Base-by-base conservation (phyloP, 1,140 invertebrate genomes). In the Penaeus japonicus region DNA sequence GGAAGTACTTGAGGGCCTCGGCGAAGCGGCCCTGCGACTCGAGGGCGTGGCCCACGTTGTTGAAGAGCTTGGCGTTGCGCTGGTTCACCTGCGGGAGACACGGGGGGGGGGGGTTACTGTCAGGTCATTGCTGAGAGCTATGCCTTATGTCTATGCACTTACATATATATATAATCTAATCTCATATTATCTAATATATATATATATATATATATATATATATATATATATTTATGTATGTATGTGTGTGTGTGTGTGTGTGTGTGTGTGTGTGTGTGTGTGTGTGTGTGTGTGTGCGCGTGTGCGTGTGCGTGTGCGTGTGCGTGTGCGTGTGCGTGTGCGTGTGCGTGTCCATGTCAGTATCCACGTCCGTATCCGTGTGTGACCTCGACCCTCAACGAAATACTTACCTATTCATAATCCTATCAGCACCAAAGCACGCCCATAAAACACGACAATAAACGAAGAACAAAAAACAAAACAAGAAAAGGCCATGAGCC, bases 31-130 rank as follows among this genome's bases (percentile, higher is more conserved):
- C 95, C 91, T 97, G 95, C 80, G 96, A 96, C 93, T 99, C 98
- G 75, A 99, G 93, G 0, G 98, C 97, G 92, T 99, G 97, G 0
- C 98, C 98, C 1, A 99, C 97, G 93, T 99, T 99, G 93, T 99
- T 99, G 93, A 97, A 99, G 2, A 99, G 93, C 93, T 99, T 99
- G 3, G 98, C 98, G 93, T 99, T 99, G 62, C 95, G 94, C 88
- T 96, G 95, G 77, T 90, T 90, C 30, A 90, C 90, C 90, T 90
- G 75, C 20, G 32, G 70, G 27, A 53, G 47, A 53, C 30, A 35
- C 77, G 32, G 32, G 15, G 5, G 7, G 39, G 7, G 39, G 7
- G 39, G 7, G n/a, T n/a, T n/a, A n/a, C 2, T 5, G 39, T 5
- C 7, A 7, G 39, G 39, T 47, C 39, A 47, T 2, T 47, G n/a